phyloP scores from a whole-genome alignment of 2,797 vertebrate genomes.

The Gymnothorax reevesii region DNA sequence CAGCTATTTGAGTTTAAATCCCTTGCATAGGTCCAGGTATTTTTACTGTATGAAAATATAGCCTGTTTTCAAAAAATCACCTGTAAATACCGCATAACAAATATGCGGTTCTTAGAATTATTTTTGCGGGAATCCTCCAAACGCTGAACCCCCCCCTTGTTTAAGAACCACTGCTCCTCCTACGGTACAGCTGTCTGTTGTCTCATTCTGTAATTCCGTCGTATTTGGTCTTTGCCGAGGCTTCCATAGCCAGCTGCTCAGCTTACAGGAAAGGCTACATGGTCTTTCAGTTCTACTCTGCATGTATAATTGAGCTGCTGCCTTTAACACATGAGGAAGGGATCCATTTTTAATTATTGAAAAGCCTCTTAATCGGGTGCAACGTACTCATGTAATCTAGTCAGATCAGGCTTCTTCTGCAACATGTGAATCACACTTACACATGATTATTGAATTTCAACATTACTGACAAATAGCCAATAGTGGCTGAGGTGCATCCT shows the following conservation, averaged over 20 bases:
- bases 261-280: not conserved
- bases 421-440: slow-evolving; percentile 76
- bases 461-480: slow-evolving; percentile 61
- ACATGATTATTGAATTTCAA: slow-evolving; percentile 80
- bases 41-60: too few relatives aligned
- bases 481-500: slow-evolving; percentile 72
- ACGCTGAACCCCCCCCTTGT: too few relatives aligned
- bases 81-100: too few relatives aligned
- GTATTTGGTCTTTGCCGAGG: not conserved
- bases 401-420: slow-evolving; percentile 76
- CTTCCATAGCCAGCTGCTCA: not conserved
- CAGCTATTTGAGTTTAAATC: too few relatives aligned
- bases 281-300: not conserved
- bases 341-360: slow-evolving; percentile 69
- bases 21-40: too few relatives aligned
- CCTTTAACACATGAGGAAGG: slow-evolving; percentile 12
- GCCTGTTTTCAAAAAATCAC: too few relatives aligned
- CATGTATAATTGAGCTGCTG: slow-evolving; percentile 16
- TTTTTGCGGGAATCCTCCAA: too few relatives aligned
- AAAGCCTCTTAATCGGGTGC: slow-evolving; percentile 76
- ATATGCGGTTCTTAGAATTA: too few relatives aligned
- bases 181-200: not conserved
- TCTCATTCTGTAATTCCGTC: too few relatives aligned
- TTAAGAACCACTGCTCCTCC: too few relatives aligned
- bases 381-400: slow-evolving; percentile 73